These are phyloP conservation scores for Nudaria mundana DNA, from an alignment of 2,888 invertebrate species.

Conservation along the genomic window DNA sequence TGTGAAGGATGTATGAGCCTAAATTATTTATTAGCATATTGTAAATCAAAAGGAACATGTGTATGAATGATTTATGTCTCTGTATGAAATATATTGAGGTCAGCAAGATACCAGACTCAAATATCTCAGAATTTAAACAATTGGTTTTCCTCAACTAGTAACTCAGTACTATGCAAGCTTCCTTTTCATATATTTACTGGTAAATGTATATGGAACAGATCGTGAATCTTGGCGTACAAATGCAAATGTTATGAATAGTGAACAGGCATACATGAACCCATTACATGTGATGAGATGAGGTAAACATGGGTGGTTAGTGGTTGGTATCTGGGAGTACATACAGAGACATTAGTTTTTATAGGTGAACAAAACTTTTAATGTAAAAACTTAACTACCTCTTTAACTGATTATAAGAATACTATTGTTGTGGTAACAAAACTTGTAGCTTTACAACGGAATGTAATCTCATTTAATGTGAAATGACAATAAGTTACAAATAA, in stretches of 20 bases:
- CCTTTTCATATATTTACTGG: not conserved
- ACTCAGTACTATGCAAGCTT: not conserved
- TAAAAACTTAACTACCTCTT: constrained; percentile 33
- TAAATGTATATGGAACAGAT: constrained; percentile 1
- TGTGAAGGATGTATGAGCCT: no score
- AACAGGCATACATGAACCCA: constrained; percentile 1
- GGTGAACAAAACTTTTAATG: no score
- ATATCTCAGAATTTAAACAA: no score
- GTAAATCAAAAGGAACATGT: no score
- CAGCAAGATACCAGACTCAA: no score
- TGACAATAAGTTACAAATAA: constrained; percentile 55
- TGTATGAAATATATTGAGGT: no score
- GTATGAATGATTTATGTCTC: no score
- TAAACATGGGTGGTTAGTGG: not conserved
- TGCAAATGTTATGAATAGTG: constrained; percentile 24
- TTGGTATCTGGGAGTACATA: not conserved
- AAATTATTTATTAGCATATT: no score
- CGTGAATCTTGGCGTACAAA: constrained; percentile 25
- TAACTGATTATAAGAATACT: no score
- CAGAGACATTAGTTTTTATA: not conserved
- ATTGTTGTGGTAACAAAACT: no score
- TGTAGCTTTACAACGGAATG: constrained; percentile 21
- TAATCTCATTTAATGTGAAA: constrained; percentile 33
- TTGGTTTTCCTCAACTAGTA: no score
- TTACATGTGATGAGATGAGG: no score